phyloP scores from a whole-genome alignment of 2,113 vertebrate genomes.

The Grantiella picta region DNA sequence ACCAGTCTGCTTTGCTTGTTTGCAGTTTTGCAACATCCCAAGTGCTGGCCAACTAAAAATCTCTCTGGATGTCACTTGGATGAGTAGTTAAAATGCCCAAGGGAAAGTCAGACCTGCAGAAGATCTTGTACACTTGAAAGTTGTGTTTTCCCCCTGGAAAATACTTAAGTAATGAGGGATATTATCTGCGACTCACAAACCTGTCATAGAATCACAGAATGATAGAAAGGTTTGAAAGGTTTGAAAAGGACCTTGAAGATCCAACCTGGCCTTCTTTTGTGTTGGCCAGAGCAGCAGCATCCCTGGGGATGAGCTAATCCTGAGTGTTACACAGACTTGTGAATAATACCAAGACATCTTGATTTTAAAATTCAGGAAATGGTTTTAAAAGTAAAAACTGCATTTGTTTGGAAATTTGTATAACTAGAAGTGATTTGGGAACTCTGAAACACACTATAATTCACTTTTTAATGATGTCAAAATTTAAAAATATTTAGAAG shows the following conservation, averaged over 20 bases:
- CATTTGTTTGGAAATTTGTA: neutral
- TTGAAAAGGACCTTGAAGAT: neutral
- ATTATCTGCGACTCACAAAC: neutral
- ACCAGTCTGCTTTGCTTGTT: neutral
- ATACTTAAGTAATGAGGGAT: neutral
- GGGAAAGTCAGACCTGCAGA: neutral
- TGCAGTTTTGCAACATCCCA: neutral
- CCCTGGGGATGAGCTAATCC: neutral
- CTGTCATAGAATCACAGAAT: neutral
- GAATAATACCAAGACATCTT: fast-evolving
- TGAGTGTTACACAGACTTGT: neutral
- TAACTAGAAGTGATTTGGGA: neutral
- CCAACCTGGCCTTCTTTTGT: neutral
- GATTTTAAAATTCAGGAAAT: neutral
- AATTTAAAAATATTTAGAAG: neutral
- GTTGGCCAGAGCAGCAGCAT: neutral
- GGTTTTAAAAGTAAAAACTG: neutral
- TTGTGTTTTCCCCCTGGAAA: neutral
- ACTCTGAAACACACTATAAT: neutral
- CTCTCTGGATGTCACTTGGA: neutral
- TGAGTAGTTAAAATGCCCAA: neutral
- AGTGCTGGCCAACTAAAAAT: neutral
- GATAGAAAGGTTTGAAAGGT: neutral
- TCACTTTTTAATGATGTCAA: neutral
- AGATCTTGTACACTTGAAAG: neutral